Percentiles rank a stretch among this genome's conserved stretches.
These are phyloP conservation scores for Stenopsyche tienmushanensis DNA, from an alignment of 1,140 invertebrate genomes.

Conservation along the genomic window DNA sequence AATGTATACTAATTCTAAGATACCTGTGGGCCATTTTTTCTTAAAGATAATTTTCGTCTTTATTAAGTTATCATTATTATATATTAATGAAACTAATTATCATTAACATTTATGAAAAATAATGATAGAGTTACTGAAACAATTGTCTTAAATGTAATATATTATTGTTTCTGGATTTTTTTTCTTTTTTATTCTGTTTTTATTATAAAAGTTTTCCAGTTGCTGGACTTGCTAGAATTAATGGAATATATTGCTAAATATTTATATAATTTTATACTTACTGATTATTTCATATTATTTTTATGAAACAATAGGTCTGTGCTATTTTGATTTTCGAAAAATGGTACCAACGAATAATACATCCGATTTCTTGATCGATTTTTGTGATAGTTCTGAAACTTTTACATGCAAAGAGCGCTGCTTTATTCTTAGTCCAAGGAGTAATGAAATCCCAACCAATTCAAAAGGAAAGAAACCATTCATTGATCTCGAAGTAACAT, in stretches of 20 bases:
- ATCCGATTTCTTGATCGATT: constrained; percentile 25
- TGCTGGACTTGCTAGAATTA: not conserved
- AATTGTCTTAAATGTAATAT: too few species aligned
- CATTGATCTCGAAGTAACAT: constrained; percentile 29
- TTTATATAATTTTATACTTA: constrained; percentile 2
- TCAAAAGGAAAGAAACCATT: constrained; percentile 24
- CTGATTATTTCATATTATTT: constrained; percentile 10
- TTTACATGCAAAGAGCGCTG: constrained; percentile 17
- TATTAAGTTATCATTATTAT: too few species aligned
- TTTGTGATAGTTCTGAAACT: constrained; percentile 19
- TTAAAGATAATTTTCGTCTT: not conserved
- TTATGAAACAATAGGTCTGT: constrained; percentile 8
- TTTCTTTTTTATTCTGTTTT: too few species aligned
- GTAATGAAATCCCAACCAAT: constrained; percentile 18
- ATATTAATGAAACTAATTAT: too few species aligned
- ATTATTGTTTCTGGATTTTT: too few species aligned
- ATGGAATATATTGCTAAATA: constrained; percentile 1
- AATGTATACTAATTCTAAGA: not conserved
- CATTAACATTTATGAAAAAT: too few species aligned
- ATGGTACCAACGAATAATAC: constrained; percentile 22
- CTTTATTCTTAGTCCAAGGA: constrained; percentile 17
- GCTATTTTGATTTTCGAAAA: constrained; percentile 26
- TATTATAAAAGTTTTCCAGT: not conserved
- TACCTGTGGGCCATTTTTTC: too few species aligned
- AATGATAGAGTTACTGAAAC: too few species aligned